Evolutionary conservation across 2,797 vertebrate genomes (phyloP), one percentile per base, ranked within the genome.

Genomic region (Sebastes aleutianus): DNA sequence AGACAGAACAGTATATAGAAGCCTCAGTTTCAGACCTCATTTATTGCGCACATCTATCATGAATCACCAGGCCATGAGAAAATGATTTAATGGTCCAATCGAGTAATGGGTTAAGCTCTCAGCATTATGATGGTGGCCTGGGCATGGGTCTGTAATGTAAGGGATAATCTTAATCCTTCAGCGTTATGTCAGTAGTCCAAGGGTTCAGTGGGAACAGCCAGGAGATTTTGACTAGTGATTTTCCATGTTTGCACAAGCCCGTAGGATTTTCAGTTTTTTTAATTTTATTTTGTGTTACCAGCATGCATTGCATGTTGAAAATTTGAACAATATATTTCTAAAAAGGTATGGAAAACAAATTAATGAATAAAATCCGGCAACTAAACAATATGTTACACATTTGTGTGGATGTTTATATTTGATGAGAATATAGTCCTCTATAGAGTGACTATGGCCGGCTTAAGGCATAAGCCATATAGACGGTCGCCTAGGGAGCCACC

Each of bases 61-160:
- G 86, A 88, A 80, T 89, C 89, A 84, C 70, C 65, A 68, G 77
- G 78, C 87, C 79, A 77, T 83, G 84, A 82, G 85, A 86, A 91
- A 91, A 84, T 87, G 88, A 92, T 92, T 91, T 89, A 91, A 89
- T 92, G 87, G 91, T 89, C 89, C 88, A 92, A 91, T 93, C 89
- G 74, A 88, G 91, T 91, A 94, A 95, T 91, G 93, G 93, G 93
- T 95, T 95, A 93, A 94, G 89, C 92, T 92, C 84, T 92, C 69
- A 57, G 86, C 88, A 85, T 95, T 85, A 93, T 90, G 86, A 90
- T 20, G 77, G 85, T 82, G 87, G 90, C 91, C 79, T 67, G 88
- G 85, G 72, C 82, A 89, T 90, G 82, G 84, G 74, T 85, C 87
- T 92, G 91, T 93, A 95, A 92, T 90, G 89, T 94, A 88, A 84